Conservation (phyloP, 1,140 invertebrate species). For the Conopomorpha cramerella region DNA sequence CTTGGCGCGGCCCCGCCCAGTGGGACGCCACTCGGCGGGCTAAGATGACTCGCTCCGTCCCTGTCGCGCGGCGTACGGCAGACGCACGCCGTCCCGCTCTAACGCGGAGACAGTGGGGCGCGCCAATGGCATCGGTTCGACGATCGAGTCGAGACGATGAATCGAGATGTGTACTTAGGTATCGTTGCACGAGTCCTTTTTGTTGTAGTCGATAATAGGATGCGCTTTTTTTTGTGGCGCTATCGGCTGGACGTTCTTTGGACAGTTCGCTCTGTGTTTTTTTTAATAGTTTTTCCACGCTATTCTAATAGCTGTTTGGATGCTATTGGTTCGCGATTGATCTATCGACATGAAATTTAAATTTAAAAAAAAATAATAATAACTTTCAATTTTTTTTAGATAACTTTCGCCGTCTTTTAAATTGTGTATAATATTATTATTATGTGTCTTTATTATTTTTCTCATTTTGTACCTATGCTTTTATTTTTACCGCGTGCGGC, state of each 20-base stretch:
- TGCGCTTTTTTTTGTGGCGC: conserved; percentile 54
- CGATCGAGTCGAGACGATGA: conserved; percentile 56
- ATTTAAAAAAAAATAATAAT: too few species aligned
- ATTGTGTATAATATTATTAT: too few species aligned
- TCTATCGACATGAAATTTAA: too few species aligned
- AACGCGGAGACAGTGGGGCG: conserved; percentile 50
- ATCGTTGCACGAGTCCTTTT: conserved; percentile 57
- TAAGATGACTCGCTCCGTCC: conserved; percentile 52
- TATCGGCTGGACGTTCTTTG: conserved; percentile 35
- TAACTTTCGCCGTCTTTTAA: too few species aligned
- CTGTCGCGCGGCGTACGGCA: conserved; percentile 18
- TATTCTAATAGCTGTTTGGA: too few species aligned
- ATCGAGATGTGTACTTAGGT: conserved; percentile 60
- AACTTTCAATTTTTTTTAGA: too few species aligned
- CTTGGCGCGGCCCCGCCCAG: conserved; percentile 55
- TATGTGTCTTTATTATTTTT: too few species aligned
- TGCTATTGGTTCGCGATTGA: too few species aligned
- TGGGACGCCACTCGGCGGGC: conserved; percentile 51
- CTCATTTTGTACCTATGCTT: too few species aligned
- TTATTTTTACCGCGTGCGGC: too few species aligned
- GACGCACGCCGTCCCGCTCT: conserved; percentile 25
- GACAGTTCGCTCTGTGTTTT: too few species aligned
- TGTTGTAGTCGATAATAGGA: conserved; percentile 60
- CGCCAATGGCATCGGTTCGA: conserved; percentile 54
- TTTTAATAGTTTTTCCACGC: too few species aligned